Base-by-base conservation (phyloP, 1,140 invertebrate genomes). In the Pogonomyrmex californicus region DNA sequence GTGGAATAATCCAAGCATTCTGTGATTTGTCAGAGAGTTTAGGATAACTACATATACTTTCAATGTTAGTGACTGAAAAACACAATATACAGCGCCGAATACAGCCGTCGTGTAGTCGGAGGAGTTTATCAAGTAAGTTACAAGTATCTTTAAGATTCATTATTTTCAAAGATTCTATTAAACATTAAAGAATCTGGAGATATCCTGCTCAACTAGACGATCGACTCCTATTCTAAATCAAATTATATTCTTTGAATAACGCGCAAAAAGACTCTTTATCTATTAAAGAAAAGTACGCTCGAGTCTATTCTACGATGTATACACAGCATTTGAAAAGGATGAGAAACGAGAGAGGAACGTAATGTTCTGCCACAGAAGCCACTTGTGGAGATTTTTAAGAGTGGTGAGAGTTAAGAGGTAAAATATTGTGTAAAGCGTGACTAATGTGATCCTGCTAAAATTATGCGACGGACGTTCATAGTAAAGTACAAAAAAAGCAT, bases 401-500 rank as follows among this genome's bases (percentile, higher is more conserved):
- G 49, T 70, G 30, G 58, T 77, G 30, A 47, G 17, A 88, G 51
- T 86, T 68, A 51, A 33, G 54, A 68, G 36, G 2, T 60, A 76
- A 51, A 77, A 76, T 33, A 36, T 60, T 5, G 60, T 86, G 65
- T 88, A 75, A 86, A 86, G 86, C 36, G 54, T 78, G 85, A 60
- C 68, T 66, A 66, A 73, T 49, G 47, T 75, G 58, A 79, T 88
- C 77, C 78, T 87, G 66, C 86, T 87, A 87, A 66, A 83, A 89
- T 56, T 73, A 86, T 86, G n/a, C 65, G 62, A 86, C 54, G 66
- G 58, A 78, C 66, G 23, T 71, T 71, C 36, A 38, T 87, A 23
- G 54, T 86, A 86, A 66, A 81, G 70, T 86, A 88, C 30, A 49
- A 77, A 70, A 89, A 81, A 81, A 75, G 75, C 85, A 88, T 75